Percentiles rank a stretch among this genome's conserved stretches.
Conservation (phyloP, 2,888 invertebrate genomes). For the Lapara coniferarum region DNA sequence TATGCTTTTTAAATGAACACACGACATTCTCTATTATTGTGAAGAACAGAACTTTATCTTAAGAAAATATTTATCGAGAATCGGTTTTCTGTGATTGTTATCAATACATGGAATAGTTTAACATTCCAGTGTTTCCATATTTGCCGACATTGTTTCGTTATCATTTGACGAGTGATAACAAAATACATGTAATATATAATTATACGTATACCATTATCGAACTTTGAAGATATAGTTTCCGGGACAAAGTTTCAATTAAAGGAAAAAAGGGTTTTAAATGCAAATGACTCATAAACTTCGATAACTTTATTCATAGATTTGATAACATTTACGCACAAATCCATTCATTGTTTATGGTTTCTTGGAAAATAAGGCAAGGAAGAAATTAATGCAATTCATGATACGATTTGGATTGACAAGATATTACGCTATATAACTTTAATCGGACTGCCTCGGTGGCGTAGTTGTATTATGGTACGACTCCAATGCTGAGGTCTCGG, state of each 20-base stretch:
- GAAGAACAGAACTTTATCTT: slow-evolving; percentile 29
- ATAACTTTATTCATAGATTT: slow-evolving; percentile 34
- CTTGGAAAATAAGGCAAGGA: slow-evolving; percentile 37
- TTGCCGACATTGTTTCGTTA: slow-evolving; percentile 34
- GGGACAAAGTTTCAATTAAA: slow-evolving; percentile 14
- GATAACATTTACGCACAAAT: slow-evolving; percentile 40
- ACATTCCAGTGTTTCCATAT: slow-evolving; percentile 28
- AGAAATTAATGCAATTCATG: slow-evolving; percentile 27
- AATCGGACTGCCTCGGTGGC: too few species aligned
- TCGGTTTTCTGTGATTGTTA: slow-evolving; percentile 27
- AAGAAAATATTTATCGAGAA: slow-evolving; percentile 36
- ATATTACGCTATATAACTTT: neutral
- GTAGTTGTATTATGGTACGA: too few species aligned
- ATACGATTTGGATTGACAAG: neutral
- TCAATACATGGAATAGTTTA: slow-evolving; percentile 36
- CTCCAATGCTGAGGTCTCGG: too few species aligned
- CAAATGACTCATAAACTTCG: slow-evolving; percentile 36
- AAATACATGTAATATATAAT: neutral
- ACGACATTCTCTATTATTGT: too few species aligned
- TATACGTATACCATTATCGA: slow-evolving; percentile 4
- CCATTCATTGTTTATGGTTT: slow-evolving; percentile 42
- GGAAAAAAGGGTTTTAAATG: slow-evolving; percentile 21
- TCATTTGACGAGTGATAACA: slow-evolving; percentile 28
- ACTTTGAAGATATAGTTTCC: slow-evolving; percentile 6
- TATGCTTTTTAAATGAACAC: neutral